Evolutionary conservation across 2,113 vertebrate genomes (phyloP).

Genomic region (Sardina pilchardus): DNA sequence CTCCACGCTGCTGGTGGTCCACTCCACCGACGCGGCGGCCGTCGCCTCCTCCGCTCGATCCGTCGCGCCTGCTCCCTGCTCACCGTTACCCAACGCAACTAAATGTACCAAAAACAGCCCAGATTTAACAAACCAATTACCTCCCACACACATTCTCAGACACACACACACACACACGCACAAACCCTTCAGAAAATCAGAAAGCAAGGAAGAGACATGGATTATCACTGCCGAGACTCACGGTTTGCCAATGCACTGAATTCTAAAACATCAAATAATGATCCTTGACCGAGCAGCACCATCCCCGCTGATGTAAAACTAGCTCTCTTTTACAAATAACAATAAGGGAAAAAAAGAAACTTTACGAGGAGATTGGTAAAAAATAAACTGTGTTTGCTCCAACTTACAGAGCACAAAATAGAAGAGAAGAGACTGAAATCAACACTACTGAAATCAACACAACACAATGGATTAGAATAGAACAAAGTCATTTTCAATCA

Average conservation of each 20-base stretch:
- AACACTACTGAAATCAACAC: too few species aligned
- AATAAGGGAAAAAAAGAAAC: not conserved
- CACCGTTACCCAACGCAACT: slow-evolving; percentile 77
- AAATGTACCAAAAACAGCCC: not conserved
- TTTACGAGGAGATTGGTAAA: too few species aligned
- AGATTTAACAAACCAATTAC: not conserved
- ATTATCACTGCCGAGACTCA: not conserved
- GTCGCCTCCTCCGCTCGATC: slow-evolving; percentile 77
- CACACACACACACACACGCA: slow-evolving; percentile 23
- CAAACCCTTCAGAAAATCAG: not conserved
- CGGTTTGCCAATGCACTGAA: not conserved
- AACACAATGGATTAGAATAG: too few species aligned
- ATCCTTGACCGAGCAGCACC: not conserved
- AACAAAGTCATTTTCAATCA: not conserved
- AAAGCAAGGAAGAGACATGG: not conserved
- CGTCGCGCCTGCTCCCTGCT: slow-evolving; percentile 76
- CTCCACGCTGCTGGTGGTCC: slow-evolving; percentile 72
- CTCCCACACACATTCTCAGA: slow-evolving; percentile 37
- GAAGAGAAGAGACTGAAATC: too few species aligned
- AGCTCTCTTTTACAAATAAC: not conserved
- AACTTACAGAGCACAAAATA: too few species aligned
- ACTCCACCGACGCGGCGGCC: slow-evolving; percentile 60
- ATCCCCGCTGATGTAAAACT: not conserved
- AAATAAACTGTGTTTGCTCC: too few species aligned
- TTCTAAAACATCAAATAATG: not conserved